A percentile compares a stretch with the other conserved stretches of the same genome.
These are phyloP conservation scores for Psittacus erithacus DNA, from an alignment of 2,113 vertebrate genomes.

Conservation along the genomic window DNA sequence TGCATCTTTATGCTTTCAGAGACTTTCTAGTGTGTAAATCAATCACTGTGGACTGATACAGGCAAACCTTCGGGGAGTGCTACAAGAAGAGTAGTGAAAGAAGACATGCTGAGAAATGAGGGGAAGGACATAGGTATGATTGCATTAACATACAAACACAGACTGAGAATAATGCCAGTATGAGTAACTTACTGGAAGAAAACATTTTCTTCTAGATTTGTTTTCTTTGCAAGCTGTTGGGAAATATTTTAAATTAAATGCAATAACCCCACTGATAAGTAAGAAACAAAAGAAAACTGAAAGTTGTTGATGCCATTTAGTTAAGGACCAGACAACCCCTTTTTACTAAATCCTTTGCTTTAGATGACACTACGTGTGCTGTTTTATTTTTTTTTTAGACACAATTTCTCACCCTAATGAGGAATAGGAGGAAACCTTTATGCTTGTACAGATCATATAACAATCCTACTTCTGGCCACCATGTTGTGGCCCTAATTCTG, in stretches of 20 bases:
- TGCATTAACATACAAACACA: slow-evolving; percentile 30
- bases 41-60: slow-evolving; percentile 47
- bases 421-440: neutral
- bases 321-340: neutral
- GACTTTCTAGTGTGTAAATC: slow-evolving; percentile 72
- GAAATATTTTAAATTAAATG: slow-evolving; percentile 13
- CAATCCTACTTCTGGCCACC: neutral
- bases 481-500: neutral
- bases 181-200: neutral
- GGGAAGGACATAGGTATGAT: neutral
- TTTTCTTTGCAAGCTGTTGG: neutral
- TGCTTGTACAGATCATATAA: neutral
- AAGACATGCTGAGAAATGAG: slow-evolving; percentile 8
- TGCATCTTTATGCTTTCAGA: slow-evolving; percentile 65
- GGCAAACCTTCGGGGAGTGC: slow-evolving; percentile 39
- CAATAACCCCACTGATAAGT: neutral
- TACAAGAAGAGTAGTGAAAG: neutral
- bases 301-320: neutral
- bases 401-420: neutral
- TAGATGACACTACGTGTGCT: neutral
- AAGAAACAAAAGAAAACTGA: slow-evolving; percentile 22
- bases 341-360: neutral
- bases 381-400: neutral
- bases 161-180: neutral
- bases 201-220: neutral